Conservation (phyloP, 2,888 invertebrate genomes). For the Panzeria rudis region DNA sequence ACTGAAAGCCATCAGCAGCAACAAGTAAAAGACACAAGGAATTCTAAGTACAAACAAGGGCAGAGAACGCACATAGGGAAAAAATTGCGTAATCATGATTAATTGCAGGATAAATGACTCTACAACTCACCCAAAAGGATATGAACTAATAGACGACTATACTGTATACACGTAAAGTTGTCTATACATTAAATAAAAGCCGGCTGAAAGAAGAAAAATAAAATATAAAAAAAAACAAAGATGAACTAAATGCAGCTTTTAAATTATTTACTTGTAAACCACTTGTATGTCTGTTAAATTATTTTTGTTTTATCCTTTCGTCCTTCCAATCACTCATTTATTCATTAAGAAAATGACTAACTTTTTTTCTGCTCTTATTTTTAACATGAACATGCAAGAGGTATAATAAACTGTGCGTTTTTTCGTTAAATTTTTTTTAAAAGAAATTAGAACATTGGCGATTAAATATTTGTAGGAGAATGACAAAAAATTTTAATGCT, state of each 20-base stretch:
- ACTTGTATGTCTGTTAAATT: conserved; percentile 73
- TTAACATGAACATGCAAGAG: neutral
- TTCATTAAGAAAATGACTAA: conserved; percentile 66
- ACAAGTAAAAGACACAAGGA: conserved; percentile 73
- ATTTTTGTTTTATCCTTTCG: neutral
- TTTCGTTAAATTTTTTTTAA: neutral
- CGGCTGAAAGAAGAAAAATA: conserved; percentile 55
- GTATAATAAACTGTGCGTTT: conserved; percentile 1
- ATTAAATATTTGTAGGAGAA: neutral
- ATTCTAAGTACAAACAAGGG: conserved; percentile 46
- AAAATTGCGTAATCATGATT: conserved; percentile 81
- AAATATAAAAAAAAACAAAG: conserved; percentile 1
- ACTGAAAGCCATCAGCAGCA: conserved; percentile 62
- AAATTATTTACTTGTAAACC: conserved; percentile 80
- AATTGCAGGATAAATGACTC: conserved; percentile 82
- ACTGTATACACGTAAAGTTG: conserved; percentile 17
- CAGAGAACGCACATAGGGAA: conserved; percentile 49
- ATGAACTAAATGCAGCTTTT: conserved; percentile 74
- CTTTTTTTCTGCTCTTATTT: conserved; percentile 17
- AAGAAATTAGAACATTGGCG: conserved; percentile 21
- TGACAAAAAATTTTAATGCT: too few species aligned
- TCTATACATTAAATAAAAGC: conserved; percentile 65
- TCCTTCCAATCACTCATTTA: conserved; percentile 55
- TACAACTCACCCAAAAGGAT: conserved; percentile 73
- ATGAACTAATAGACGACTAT: conserved; percentile 46